These are phyloP conservation scores for Sturnira hondurensis DNA, from an alignment of 2,113 vertebrate species.

Conservation along the genomic window DNA sequence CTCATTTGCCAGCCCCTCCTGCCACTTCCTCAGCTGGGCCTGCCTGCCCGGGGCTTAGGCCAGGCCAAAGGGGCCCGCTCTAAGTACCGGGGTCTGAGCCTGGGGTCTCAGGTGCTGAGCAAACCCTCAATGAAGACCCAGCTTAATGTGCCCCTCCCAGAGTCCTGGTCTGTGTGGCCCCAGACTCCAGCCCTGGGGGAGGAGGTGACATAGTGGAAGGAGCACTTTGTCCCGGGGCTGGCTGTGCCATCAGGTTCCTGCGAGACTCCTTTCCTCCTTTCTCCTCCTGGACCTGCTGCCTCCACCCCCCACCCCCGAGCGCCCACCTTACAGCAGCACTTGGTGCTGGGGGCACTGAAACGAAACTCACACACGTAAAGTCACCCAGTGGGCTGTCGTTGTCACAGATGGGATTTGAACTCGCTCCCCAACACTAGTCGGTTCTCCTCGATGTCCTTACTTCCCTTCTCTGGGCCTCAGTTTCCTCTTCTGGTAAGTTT, in stretches of 20 bases:
- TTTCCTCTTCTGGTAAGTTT: background rate
- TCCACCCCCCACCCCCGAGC: too few relatives aligned
- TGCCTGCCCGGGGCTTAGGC: background rate
- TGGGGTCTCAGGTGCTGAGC: background rate
- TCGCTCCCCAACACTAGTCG: background rate
- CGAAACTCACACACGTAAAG: background rate
- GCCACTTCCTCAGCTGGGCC: background rate
- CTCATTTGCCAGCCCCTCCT: background rate
- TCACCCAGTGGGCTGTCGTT: background rate
- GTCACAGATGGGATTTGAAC: background rate
- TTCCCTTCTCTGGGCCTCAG: background rate
- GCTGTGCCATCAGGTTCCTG: background rate
- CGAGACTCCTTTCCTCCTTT: background rate
- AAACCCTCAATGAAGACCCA: background rate
- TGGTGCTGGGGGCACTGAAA: background rate
- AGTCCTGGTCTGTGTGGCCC: background rate
- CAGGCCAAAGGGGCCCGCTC: background rate
- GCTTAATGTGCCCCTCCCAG: background rate
- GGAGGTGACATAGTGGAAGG: background rate
- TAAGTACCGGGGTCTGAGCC: background rate
- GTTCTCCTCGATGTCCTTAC: background rate
- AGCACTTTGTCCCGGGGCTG: background rate
- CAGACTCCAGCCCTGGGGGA: background rate
- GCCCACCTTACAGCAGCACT: fast-evolving
- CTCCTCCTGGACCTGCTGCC: fast-evolving